phyloP scores from a whole-genome alignment of 92 coral and sea anemone species.

The Scolanthus callimorphus region DNA sequence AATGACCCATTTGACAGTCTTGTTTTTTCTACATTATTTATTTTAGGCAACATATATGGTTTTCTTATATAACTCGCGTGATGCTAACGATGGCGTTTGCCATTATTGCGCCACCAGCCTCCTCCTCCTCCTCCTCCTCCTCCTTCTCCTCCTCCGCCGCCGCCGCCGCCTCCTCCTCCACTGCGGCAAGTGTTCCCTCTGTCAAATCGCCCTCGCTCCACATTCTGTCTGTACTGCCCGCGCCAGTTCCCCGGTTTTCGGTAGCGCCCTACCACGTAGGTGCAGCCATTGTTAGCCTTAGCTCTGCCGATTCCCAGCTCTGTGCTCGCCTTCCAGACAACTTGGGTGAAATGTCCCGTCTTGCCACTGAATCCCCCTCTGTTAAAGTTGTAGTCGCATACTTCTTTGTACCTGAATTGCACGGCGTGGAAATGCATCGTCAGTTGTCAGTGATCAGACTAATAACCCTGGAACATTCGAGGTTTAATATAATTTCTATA shows the following conservation, averaged over 20 bases:
- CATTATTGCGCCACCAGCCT: slow-evolving; percentile 2
- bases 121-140: not conserved
- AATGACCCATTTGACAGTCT: no score
- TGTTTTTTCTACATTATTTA: no score
- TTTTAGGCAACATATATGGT: no score
- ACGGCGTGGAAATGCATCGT: no score
- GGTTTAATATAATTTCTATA: no score
- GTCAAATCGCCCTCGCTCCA: slow-evolving; percentile 62
- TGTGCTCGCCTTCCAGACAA: slow-evolving; percentile 81
- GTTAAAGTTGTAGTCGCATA: slow-evolving; percentile 51
- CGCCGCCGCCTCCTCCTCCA: slow-evolving; percentile 25
- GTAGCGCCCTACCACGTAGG: slow-evolving; percentile 90
- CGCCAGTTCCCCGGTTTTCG: slow-evolving; percentile 61
- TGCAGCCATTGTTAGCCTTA: slow-evolving; percentile 42
- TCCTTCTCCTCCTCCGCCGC: slow-evolving; percentile 13
- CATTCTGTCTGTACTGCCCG: slow-evolving; percentile 55
- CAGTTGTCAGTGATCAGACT: no score
- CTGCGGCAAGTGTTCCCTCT: slow-evolving; percentile 25
- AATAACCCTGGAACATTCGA: no score
- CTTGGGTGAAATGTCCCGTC: slow-evolving; percentile 58
- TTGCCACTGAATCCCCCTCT: slow-evolving; percentile 29
- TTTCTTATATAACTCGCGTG: no score
- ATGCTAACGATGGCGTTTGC: no score
- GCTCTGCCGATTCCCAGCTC: slow-evolving; percentile 87
- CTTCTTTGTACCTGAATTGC: slow-evolving; percentile 67